Percentiles rank a stretch among this genome's conserved stretches.
phyloP scores from a whole-genome alignment of 2,888 invertebrate genomes.

The Gymnocheta viridis region DNA sequence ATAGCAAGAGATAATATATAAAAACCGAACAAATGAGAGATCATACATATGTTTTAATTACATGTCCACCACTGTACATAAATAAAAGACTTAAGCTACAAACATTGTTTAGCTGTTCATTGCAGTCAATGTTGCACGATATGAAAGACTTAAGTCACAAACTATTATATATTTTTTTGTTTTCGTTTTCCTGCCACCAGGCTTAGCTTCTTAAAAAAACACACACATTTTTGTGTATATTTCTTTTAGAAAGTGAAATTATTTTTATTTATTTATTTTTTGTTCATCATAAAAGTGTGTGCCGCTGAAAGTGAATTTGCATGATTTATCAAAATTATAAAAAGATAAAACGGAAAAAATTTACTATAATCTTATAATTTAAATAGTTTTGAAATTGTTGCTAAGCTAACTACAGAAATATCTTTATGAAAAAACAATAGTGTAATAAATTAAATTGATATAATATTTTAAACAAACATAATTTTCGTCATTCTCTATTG shows the following conservation, averaged over 20 bases:
- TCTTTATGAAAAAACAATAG: not conserved
- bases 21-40: too few relatives aligned
- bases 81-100: constrained; percentile 63
- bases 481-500: not conserved
- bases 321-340: constrained; percentile 28
- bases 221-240: constrained; percentile 24
- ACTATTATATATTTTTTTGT: constrained; percentile 30
- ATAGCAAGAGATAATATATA: too few relatives aligned
- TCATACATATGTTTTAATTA: too few relatives aligned
- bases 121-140: constrained; percentile 38
- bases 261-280: not conserved
- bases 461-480: constrained; percentile 18
- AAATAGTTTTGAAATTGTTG: constrained; percentile 15
- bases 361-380: not conserved
- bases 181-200: constrained; percentile 5
- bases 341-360: not conserved
- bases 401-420: not conserved
- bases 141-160: constrained; percentile 67
- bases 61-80: too few relatives aligned
- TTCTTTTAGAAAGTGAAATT: constrained; percentile 68
- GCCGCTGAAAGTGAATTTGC: constrained; percentile 63
- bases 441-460: constrained; percentile 6
- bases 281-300: not conserved
- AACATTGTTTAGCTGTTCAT: constrained; percentile 32
- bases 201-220: not conserved